Conservation (phyloP, 2,888 invertebrate genomes). For the Linnaemya vulpina region DNA sequence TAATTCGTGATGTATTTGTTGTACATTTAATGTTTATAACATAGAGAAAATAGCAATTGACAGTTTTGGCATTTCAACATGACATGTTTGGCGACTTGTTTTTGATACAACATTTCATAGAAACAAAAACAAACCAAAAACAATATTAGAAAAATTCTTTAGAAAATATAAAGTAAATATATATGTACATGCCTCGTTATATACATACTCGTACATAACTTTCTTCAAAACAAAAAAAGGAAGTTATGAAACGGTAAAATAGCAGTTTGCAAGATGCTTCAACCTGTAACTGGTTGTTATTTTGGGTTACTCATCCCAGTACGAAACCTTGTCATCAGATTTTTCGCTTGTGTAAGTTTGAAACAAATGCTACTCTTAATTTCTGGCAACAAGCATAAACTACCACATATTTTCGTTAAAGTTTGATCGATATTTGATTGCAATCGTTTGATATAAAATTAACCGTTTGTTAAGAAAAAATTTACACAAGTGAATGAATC, state of each 20-base stretch:
- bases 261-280: constrained; percentile 25
- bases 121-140: constrained; percentile 28
- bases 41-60: constrained; percentile 67
- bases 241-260: constrained; percentile 40
- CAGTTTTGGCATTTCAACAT: constrained; percentile 73
- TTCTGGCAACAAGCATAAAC: constrained; percentile 59
- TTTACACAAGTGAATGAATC: constrained; percentile 69
- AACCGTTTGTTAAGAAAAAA: constrained; percentile 61
- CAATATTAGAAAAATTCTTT: constrained; percentile 21
- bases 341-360: constrained; percentile 29
- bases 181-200: no score
- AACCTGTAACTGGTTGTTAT: constrained; percentile 25
- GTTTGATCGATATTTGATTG: constrained; percentile 64
- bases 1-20: constrained; percentile 53
- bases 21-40: constrained; percentile 57
- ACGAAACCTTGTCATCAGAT: constrained; percentile 51
- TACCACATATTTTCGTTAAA: constrained; percentile 55
- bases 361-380: constrained; percentile 59
- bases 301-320: constrained; percentile 13
- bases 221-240: constrained; percentile 17
- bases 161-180: not conserved
- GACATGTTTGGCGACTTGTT: constrained; percentile 73
- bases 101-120: constrained; percentile 49
- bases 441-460: constrained; percentile 61
- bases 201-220: no score